Evolutionary conservation across 2,113 vertebrate species (phyloP).

Genomic region (Ophiodon elongatus): DNA sequence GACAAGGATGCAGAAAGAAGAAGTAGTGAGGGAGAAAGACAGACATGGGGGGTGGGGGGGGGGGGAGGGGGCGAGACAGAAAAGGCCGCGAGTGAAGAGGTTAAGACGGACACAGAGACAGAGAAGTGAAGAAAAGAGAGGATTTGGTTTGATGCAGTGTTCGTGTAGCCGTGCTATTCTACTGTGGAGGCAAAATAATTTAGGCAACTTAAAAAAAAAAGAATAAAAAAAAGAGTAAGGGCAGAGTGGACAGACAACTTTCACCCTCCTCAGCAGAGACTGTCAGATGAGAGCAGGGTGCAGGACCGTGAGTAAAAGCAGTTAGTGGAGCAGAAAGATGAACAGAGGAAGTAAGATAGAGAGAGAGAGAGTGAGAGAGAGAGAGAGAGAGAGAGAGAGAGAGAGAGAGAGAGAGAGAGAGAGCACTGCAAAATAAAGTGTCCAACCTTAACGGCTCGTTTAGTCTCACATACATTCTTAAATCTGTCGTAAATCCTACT

Average conservation of each 20-base stretch:
- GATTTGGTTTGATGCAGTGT: not conserved
- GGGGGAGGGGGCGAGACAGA: not conserved
- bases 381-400: not conserved
- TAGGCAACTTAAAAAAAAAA: not conserved
- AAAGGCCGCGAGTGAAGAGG: not conserved
- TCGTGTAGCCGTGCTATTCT: not conserved
- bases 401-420: not conserved
- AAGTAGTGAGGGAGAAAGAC: not conserved
- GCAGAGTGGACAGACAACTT: constrained; percentile 52
- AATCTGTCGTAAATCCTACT: constrained; percentile 47
- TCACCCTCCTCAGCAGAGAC: constrained; percentile 63
- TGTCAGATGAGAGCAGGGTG: constrained; percentile 59
- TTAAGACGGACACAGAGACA: not conserved
- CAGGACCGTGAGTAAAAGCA: constrained; percentile 31
- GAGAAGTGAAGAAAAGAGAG: not conserved
- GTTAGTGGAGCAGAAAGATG: constrained; percentile 68
- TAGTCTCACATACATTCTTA: constrained; percentile 40
- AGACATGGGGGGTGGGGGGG: not conserved
- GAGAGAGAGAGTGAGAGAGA: not conserved
- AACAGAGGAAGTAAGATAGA: constrained; percentile 33
- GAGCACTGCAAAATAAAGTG: constrained; percentile 38
- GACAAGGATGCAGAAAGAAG: constrained; percentile 8
- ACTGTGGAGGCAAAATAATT: not conserved
- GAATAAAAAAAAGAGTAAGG: not conserved
- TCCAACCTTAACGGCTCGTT: constrained; percentile 50